phyloP scores from a whole-genome alignment of 1,140 invertebrate genomes.

The Drosophila tropicalis region DNA sequence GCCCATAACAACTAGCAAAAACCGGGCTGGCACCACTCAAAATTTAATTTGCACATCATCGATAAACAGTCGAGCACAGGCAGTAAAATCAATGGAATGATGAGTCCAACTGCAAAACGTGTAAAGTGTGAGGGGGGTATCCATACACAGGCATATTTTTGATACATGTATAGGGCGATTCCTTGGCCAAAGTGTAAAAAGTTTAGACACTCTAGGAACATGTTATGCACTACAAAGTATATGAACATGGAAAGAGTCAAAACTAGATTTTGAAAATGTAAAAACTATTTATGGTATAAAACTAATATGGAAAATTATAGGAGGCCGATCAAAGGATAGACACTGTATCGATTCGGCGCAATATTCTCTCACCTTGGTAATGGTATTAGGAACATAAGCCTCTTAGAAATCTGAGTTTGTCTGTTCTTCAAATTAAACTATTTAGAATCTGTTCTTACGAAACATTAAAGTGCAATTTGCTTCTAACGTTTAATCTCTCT shows the following conservation, averaged over 20 bases:
- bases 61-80: conserved; percentile 55
- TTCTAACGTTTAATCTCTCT: neutral
- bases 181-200: conserved; percentile 45
- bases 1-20: conserved; percentile 11
- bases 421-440: too few species aligned
- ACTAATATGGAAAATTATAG: too few species aligned
- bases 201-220: conserved; percentile 45
- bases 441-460: neutral
- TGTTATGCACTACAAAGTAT: neutral
- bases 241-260: neutral
- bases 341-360: too few species aligned
- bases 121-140: neutral
- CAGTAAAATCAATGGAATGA: neutral
- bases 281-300: too few species aligned
- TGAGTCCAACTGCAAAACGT: neutral
- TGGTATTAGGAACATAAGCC: too few species aligned
- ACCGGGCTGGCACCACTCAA: conserved; percentile 36
- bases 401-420: too few species aligned
- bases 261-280: too few species aligned
- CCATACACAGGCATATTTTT: conserved; percentile 47
- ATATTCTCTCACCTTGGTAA: too few species aligned
- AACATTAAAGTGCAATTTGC: neutral
- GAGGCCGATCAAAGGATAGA: too few species aligned
- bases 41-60: conserved; percentile 79
- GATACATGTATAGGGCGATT: conserved; percentile 49